Evolutionary conservation across 2,888 invertebrate species (phyloP).

Genomic region (Girardia tigrina): DNA sequence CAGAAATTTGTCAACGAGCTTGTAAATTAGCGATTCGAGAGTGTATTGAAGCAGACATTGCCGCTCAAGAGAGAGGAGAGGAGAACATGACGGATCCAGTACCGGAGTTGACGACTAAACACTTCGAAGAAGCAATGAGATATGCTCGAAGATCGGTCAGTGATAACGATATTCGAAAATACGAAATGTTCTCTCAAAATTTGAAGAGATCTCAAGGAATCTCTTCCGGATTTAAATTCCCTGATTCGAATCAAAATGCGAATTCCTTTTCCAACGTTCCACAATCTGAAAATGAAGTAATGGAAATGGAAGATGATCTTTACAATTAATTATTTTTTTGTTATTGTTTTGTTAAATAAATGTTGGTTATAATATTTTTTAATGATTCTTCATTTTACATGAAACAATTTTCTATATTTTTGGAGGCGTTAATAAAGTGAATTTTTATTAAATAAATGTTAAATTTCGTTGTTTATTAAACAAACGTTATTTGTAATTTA

Average conservation of each 20-base stretch:
- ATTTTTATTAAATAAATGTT: too few relatives aligned
- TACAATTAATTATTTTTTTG: too few relatives aligned
- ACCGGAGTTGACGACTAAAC: constrained; percentile 74
- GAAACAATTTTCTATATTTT: too few relatives aligned
- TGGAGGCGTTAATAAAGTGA: too few relatives aligned
- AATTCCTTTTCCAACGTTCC: too few relatives aligned
- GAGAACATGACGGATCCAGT: constrained; percentile 76
- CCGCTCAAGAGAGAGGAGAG: constrained; percentile 67
- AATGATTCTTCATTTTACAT: too few relatives aligned
- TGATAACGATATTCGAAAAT: constrained; percentile 97
- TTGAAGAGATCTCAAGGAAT: constrained; percentile 58
- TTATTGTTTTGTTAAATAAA: too few relatives aligned
- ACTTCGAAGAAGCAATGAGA: constrained; percentile 98
- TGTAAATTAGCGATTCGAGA: constrained; percentile 97
- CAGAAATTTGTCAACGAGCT: constrained; percentile 96
- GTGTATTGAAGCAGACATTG: constrained; percentile 60
- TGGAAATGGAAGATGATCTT: too few relatives aligned
- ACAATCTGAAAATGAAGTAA: too few relatives aligned
- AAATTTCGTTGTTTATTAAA: too few relatives aligned
- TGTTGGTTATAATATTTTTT: too few relatives aligned
- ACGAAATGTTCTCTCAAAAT: constrained; percentile 99
- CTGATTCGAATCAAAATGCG: neutral
- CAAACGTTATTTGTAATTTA: too few relatives aligned
- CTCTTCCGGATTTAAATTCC: neutral
- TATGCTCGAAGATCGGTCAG: constrained; percentile 91